A percentile compares a stretch with the other conserved stretches of the same genome.
These are phyloP conservation scores for Oryzias melastigma DNA, from an alignment of 2,113 vertebrate species.

Conservation along the genomic window DNA sequence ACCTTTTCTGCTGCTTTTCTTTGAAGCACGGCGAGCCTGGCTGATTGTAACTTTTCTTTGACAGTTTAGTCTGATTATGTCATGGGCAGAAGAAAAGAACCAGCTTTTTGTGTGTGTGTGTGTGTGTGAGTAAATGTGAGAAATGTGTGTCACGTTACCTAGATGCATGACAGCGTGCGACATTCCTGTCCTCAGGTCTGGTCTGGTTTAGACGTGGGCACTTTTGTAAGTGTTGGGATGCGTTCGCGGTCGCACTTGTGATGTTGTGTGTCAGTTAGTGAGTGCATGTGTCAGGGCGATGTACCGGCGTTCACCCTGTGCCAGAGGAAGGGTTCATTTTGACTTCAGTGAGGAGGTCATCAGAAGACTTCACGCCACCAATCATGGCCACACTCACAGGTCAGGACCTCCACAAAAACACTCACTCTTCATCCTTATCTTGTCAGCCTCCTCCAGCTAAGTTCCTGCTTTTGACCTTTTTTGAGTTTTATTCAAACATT, in stretches of 20 bases:
- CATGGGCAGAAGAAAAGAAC: neutral
- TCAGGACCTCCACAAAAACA: constrained; percentile 46
- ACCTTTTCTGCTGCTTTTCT: constrained; percentile 15
- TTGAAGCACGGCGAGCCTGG: constrained; percentile 8
- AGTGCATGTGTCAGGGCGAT: constrained; percentile 65
- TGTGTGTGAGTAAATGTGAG: no score
- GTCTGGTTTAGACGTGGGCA: neutral
- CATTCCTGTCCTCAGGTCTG: constrained; percentile 4
- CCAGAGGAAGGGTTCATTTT: constrained; percentile 80
- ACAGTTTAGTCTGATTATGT: constrained; percentile 1
- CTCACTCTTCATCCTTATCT: neutral
- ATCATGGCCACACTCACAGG: constrained; percentile 67
- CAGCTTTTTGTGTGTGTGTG: neutral
- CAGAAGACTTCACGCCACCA: constrained; percentile 71
- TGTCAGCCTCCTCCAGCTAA: neutral
- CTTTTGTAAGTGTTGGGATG: neutral
- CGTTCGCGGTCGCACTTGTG: constrained; percentile 17
- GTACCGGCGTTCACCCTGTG: constrained; percentile 78
- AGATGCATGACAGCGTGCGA: neutral
- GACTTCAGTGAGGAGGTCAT: constrained; percentile 83
- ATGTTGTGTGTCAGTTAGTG: constrained; percentile 26
- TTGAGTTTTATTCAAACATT: neutral
- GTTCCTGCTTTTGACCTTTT: neutral
- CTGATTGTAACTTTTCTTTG: constrained; percentile 41
- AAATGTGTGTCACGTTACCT: no score